Base-by-base conservation (phyloP, 2,113 vertebrate species). In the Anarrhichthys ocellatus region DNA sequence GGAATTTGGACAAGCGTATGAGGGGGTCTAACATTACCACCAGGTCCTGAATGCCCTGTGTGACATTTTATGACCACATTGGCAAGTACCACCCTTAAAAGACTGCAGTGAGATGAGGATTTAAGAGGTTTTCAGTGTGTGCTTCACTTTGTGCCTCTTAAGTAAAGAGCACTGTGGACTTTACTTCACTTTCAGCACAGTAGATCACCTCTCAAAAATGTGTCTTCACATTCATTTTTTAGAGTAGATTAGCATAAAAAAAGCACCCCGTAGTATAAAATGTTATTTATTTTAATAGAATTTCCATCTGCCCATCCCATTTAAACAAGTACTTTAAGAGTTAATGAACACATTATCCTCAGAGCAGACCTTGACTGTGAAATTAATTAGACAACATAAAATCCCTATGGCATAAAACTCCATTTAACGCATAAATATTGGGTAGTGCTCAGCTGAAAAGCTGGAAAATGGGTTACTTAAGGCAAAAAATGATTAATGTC, bases 241-340 rank as follows among this genome's bases (percentile, higher is more conserved):
- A 64, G 40, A 73, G 48, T 50, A 73, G 15, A 83, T 48, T 64
- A 79, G 36, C 52, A 92, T 88, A 81, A 92, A 91, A 71, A 72
- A 65, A 87, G 3, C 78, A 89, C 68, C 65, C 66, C 22, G 32
- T 80, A 66, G 76, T 94, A 93, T 82, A 90, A 93, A 94, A 94
- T 74, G 56, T 84, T 91, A 81, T 93, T 89, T 90, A 93, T 95
- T 95, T 95, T 92, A 92, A 94, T 93, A 91, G 89, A 89, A 85
- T 91, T 91, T 92, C 86, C 85, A 93, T 92, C 83, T 87, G 76
- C 89, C 87, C 89, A 66, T 85, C 83, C 78, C 66, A 70, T 86
- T 87, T 68, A 91, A 89, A 94, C 85, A 92, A 85, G 87, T 84
- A 83, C 84, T 91, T 85, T 71, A 90, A 85, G 84, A 89, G 84